Base-by-base conservation (phyloP, 1,140 invertebrate genomes). In the Bursaphelenchus mucronatus region DNA sequence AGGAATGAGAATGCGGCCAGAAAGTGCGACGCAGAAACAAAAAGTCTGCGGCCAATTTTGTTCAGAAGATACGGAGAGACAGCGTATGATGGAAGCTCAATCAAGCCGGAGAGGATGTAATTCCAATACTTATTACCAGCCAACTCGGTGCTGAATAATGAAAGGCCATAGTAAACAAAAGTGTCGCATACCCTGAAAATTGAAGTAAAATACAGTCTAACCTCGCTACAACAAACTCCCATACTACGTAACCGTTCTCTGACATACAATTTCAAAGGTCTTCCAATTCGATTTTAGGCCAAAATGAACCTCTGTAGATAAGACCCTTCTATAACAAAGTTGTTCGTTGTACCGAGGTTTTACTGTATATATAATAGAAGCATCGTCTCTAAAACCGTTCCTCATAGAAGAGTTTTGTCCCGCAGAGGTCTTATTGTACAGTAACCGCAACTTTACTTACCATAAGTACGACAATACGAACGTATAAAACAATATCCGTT, bases 131-230 rank as follows among this genome's bases (percentile, higher is more conserved):
- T 68, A 59, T 82, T 76, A 8, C 82, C 83, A 39, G 71, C 73
- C 44, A 83, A 46, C 15, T 79, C 57, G 0, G 76, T 63, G 8
- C 77, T 75, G 30, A 78, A 79, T 43, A 84, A 64, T 15, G 76
- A 76, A 46, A 84, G 65, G 15, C 82, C 83, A 63, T 82, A 84
- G 64, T 83, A 84, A 8, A 82, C 80, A 52, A 83, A 64, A 53
- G 68, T 75, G 67, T 70, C 65, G 45, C 53, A 74, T 11, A 63
- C 13, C 69, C 69, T 75, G 10, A 71, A 46, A 71, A 70, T 30
- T 30, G 30, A 1, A n/a, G n/a, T n/a, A n/a, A n/a, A n/a, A 30
- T 30, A 30, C 30, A 30, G 30, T 30, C 1, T 3, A 30, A 30
- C 5, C 30, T 1, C 1, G 2, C 2, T 5, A 30, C 30, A 30